Evolutionary conservation across 2,888 invertebrate species (phyloP).

Genomic region (Stenchaetothrips biformis): DNA sequence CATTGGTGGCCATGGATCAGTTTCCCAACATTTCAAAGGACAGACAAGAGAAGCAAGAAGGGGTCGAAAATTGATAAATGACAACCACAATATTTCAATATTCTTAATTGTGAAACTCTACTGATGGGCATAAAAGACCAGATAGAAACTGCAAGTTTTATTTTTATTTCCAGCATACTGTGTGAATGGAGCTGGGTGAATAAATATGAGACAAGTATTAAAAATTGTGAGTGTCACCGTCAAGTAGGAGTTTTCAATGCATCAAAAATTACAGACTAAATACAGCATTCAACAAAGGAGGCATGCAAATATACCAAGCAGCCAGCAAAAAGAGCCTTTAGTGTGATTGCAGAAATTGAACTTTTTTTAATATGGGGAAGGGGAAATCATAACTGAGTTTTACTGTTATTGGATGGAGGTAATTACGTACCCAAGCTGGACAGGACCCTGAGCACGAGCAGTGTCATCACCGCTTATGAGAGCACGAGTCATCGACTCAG

Average conservation of each 20-base stretch:
- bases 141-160: background rate
- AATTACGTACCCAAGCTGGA: slow-evolving; percentile 90
- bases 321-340: background rate
- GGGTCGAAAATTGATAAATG: background rate
- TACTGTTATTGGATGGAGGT: slow-evolving; percentile 26
- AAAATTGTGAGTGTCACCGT: background rate
- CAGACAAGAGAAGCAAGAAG: slow-evolving; percentile 26
- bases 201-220: background rate
- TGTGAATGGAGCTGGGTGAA: too few relatives aligned
- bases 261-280: slow-evolving; percentile 26
- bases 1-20: slow-evolving; percentile 29
- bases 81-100: background rate
- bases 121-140: background rate
- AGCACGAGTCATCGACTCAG: slow-evolving; percentile 93
- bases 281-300: slow-evolving; percentile 29
- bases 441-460: slow-evolving; percentile 80
- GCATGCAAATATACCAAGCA: slow-evolving; percentile 20
- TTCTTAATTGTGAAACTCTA: background rate
- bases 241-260: background rate
- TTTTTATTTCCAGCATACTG: too few relatives aligned
- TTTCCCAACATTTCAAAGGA: background rate
- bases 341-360: background rate
- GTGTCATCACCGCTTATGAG: slow-evolving; percentile 86
- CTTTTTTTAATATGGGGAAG: slow-evolving; percentile 3
- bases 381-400: background rate